Percentiles rank a stretch among this genome's conserved stretches.
Conservation (phyloP, 2,113 vertebrate genomes). For the Paedocypris sp. region DNA sequence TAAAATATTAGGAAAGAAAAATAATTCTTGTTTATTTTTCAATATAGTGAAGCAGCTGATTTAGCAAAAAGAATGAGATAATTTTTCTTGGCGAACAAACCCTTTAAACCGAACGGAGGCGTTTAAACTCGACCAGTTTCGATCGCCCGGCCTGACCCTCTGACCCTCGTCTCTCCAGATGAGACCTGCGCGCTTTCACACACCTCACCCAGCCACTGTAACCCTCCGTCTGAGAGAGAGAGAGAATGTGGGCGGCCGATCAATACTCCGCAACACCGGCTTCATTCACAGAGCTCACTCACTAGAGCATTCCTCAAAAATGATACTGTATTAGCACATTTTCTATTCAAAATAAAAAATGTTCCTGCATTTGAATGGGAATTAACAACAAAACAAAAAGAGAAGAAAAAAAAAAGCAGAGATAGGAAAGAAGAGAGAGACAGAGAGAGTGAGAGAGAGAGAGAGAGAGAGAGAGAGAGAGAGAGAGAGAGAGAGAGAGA, state of each 20-base stretch:
- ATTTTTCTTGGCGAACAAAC: neutral
- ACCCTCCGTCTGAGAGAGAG: neutral
- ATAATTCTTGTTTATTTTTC: neutral
- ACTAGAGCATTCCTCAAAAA: too few relatives aligned
- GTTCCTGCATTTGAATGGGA: too few relatives aligned
- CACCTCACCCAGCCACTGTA: neutral
- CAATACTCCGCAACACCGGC: neutral
- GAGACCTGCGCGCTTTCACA: neutral
- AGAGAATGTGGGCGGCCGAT: neutral
- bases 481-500: too few relatives aligned
- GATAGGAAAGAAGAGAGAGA: too few relatives aligned
- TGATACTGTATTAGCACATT: too few relatives aligned
- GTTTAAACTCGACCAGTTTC: neutral
- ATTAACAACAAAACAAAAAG: too few relatives aligned
- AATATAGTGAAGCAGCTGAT: neutral
- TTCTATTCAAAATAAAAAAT: too few relatives aligned
- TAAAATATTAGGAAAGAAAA: too few relatives aligned
- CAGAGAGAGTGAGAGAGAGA: too few relatives aligned
- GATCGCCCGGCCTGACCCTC: neutral
- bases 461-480: too few relatives aligned
- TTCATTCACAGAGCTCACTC: neutral
- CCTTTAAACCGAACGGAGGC: neutral
- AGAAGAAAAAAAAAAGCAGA: too few relatives aligned
- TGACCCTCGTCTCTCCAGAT: neutral
- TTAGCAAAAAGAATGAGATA: neutral